Evolutionary conservation across 2,797 vertebrate genomes (phyloP).

Genomic region (Hybognathus amarus): DNA sequence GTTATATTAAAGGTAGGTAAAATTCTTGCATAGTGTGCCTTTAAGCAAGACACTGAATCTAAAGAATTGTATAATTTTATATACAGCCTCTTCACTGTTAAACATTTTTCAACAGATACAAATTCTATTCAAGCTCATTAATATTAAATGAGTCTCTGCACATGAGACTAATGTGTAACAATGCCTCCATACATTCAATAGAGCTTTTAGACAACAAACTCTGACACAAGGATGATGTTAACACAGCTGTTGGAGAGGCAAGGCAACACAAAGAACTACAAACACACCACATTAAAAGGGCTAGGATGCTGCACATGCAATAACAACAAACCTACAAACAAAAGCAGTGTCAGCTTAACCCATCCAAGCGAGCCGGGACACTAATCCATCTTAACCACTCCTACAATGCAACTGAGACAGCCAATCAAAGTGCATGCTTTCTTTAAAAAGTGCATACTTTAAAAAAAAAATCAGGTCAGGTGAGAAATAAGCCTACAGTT

Average conservation of each 20-base stretch:
- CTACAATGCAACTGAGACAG: slow-evolving; percentile 35
- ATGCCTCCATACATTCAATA: not conserved
- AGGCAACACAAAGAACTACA: slow-evolving; percentile 6
- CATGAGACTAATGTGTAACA: not conserved
- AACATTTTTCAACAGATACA: not conserved
- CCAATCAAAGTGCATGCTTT: slow-evolving; percentile 49
- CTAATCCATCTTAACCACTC: slow-evolving; percentile 42
- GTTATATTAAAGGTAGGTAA: too few species aligned
- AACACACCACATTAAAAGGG: slow-evolving; percentile 8
- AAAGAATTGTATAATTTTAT: not conserved
- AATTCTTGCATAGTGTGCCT: too few species aligned
- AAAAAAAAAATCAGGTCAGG: slow-evolving; percentile 40
- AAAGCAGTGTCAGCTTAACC: slow-evolving; percentile 18
- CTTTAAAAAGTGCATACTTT: slow-evolving; percentile 48
- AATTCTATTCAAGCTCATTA: not conserved
- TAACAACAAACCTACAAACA: slow-evolving; percentile 26
- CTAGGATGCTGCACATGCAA: not conserved
- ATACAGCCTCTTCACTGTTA: not conserved
- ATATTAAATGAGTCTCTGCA: not conserved
- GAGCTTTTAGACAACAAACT: not conserved
- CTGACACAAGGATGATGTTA: not conserved
- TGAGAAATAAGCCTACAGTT: not conserved
- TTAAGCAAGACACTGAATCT: not conserved
- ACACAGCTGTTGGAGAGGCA: not conserved
- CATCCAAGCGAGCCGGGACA: not conserved